Base-by-base conservation (phyloP, 2,113 vertebrate genomes). In the Leucopternis melanops region DNA sequence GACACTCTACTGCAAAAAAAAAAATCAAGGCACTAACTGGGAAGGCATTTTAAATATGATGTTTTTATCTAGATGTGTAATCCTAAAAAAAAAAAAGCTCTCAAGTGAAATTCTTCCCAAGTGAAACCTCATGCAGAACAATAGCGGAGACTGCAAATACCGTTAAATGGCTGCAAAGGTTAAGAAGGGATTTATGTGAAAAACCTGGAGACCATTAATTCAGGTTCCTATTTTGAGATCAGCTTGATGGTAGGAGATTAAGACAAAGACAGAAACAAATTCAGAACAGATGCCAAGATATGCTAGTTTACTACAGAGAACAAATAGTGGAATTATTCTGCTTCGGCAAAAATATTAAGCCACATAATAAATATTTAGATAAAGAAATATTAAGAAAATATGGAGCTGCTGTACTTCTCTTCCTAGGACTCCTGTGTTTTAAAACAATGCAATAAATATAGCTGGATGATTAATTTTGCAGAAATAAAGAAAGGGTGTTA, bases 401-500 rank as follows among this genome's bases (percentile, higher is more conserved):
- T 13, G 38, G 21, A 3, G 7, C 29, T 94, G 70, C 54, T 57
- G 45, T 73, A n/a, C 31, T 81, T 82, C 40, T 81, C 19, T 74
- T 63, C 36, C 23, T 74, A 45, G 31, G 83, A 72, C 19, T 79
- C 44, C 20, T 3, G 3, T 34, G n/a, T 62, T 71, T 63, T 66
- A 66, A 94, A 97, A 92, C 87, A 97, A 82, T 93, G 91, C 67
- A 92, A 32, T 86, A 92, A 92, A 80, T 84, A 83, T 32, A 90
- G 87, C 74, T 47, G 36, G 58, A 78, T 95, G 84, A 97, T 95
- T 81, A 94, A 85, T 94, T 95, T 88, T 82, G 62, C 87, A 96
- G 93, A 44, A 91, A 92, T 91, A 94, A 93, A 88, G 52, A 93
- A 88, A 92, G 94, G 92, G 91, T 91, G 95, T 95, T 88, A 95